Evolutionary conservation across 2,113 vertebrate species (phyloP).

Genomic region (Phrynosoma blainvillii): DNA sequence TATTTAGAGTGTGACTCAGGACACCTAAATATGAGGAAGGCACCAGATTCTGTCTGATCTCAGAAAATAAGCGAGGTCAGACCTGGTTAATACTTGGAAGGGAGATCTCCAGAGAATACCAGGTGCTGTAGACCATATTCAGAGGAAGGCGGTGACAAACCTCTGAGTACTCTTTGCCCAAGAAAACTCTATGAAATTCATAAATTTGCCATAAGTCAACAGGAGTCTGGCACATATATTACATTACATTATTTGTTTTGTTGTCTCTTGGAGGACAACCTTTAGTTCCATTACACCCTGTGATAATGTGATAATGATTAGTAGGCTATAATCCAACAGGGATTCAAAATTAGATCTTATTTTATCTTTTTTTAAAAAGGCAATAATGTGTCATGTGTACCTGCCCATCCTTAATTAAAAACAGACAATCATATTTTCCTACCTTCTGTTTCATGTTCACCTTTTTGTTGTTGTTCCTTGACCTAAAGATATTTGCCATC

Average conservation of each 20-base stretch:
- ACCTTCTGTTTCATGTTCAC: background rate
- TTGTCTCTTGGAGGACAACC: background rate
- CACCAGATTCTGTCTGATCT: too few relatives aligned
- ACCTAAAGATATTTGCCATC: background rate
- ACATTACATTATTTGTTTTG: background rate
- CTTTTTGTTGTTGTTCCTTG: background rate
- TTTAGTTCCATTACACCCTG: background rate
- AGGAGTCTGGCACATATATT: too few relatives aligned
- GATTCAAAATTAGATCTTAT: background rate
- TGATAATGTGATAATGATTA: background rate
- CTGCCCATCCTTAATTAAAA: background rate
- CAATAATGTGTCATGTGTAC: background rate
- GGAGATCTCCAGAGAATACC: too few relatives aligned
- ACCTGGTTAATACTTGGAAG: too few relatives aligned
- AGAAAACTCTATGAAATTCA: too few relatives aligned
- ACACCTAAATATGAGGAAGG: too few relatives aligned
- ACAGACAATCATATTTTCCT: background rate
- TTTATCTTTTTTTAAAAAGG: background rate
- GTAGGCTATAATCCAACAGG: background rate
- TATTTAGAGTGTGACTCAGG: background rate
- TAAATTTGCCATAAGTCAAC: too few relatives aligned
- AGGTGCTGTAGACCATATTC: too few relatives aligned
- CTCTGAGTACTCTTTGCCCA: too few relatives aligned
- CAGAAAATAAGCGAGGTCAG: too few relatives aligned
- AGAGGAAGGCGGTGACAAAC: too few relatives aligned